Evolutionary conservation across 2,797 vertebrate species (phyloP).

Genomic region (Xenops minutus): DNA sequence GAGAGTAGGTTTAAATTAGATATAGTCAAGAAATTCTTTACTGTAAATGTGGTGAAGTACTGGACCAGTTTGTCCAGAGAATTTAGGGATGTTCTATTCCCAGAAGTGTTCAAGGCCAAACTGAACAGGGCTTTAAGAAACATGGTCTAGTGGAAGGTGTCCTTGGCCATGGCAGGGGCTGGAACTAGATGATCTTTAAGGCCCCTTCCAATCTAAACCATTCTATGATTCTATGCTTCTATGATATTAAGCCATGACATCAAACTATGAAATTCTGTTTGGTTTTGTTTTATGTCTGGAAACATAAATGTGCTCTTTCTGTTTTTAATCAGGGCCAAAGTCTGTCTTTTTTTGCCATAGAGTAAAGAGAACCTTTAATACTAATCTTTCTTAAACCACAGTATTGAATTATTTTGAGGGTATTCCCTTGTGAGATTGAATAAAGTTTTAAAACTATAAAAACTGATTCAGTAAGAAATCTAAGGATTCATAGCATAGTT

Average conservation of each 20-base stretch:
- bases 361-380: background rate
- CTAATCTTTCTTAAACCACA: background rate
- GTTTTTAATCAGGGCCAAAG: background rate
- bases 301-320: background rate
- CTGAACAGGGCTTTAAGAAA: background rate
- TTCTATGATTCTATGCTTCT: background rate
- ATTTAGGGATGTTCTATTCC: background rate
- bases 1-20: background rate
- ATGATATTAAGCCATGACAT: background rate
- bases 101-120: background rate
- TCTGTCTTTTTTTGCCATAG: background rate
- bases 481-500: background rate
- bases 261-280: background rate
- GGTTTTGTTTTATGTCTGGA: background rate
- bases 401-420: background rate
- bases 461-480: background rate
- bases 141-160: background rate
- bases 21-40: background rate
- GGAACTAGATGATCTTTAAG: background rate
- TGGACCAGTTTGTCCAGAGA: background rate
- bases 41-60: background rate
- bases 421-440: background rate
- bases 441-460: background rate
- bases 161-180: background rate
- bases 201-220: rapidly evolving